Evolutionary conservation across 2,113 vertebrate genomes (phyloP), one percentile per base, ranked within the genome.

Genomic region (Macquaria ambigua): DNA sequence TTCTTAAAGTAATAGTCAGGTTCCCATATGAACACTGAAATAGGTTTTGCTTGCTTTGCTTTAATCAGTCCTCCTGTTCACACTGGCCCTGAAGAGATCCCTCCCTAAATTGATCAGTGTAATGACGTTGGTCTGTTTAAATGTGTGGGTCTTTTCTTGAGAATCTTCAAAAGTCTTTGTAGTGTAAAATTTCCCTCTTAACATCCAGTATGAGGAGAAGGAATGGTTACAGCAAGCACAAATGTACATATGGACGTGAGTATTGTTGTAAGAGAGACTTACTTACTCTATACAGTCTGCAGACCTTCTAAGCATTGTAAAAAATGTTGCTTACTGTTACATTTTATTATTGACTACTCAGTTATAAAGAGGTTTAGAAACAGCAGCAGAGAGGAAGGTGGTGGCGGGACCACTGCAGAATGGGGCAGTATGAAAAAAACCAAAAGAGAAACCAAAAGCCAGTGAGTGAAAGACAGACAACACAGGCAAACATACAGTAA

Each of bases 41-140:
- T 25, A 52, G 12, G 43, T 37, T 52, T 37, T 16, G 28, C 4
- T 37, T 50, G 9, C 56, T 31, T 37, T 50, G 5, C 56, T 31
- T 1, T 46, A 31, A 28, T 66, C 2, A 34, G 37, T 10, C 14
- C 28, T 61, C 55, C 28, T 21, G 15, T 62, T 53, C 11, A 8
- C 14, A 53, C 28, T 28, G 15, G 41, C 31, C 5, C 10, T 16
- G 3, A 62, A 39, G 46, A 37, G 10, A 8, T 16, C 10, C 41
- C 1, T 0, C 0, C 0, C 0, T 28, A 34, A 28, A 18, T 15
- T 3, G 8, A 53, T 53, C 10, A 8, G 1, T 55, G 68, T 37
- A 23, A 16, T 34, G 52, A 53, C 21, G 6, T 4, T 62, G 25
- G 16, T 67, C 15, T 48, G 14, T 48, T 10, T 7, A 1, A 31